Conservation (phyloP, 2,888 invertebrate genomes). For the Sycophila texana region DNA sequence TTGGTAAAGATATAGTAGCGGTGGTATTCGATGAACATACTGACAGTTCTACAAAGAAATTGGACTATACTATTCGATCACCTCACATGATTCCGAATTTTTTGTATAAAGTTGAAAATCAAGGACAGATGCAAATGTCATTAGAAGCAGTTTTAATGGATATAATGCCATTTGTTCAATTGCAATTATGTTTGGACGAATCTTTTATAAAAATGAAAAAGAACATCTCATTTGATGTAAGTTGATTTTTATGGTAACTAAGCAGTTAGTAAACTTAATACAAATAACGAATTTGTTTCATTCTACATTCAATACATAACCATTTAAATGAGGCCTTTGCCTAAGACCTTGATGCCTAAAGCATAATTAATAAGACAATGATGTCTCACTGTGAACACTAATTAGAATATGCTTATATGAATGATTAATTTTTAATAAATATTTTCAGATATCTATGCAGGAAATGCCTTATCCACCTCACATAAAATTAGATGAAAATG, state of each 20-base stretch:
- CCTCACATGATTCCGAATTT: conserved; percentile 55
- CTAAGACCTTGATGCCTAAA: conserved; percentile 47
- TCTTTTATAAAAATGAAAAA: conserved; percentile 62
- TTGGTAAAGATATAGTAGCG: conserved; percentile 60
- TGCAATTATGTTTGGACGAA: conserved; percentile 70
- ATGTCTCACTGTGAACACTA: neutral
- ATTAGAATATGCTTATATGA: no score
- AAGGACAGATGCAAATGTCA: conserved; percentile 24
- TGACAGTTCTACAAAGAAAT: conserved; percentile 59
- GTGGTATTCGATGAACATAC: conserved; percentile 64
- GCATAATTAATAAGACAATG: conserved; percentile 35
- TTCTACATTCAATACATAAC: conserved; percentile 38
- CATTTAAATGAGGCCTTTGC: conserved; percentile 12
- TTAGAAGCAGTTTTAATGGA: conserved; percentile 36
- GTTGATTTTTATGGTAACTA: neutral
- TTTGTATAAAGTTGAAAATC: conserved; percentile 60
- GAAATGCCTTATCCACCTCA: conserved; percentile 72
- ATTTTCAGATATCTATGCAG: conserved; percentile 67
- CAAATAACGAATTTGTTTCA: conserved; percentile 14
- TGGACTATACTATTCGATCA: conserved; percentile 68
- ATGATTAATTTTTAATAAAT: conserved; percentile 24
- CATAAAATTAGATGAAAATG: conserved; percentile 61
- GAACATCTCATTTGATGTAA: no score
- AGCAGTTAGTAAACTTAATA: neutral
- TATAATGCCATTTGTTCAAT: conserved; percentile 61